A percentile compares a stretch with the other conserved stretches of the same genome.
Conservation (phyloP, 2,797 vertebrate genomes). For the Psittacula echo region DNA sequence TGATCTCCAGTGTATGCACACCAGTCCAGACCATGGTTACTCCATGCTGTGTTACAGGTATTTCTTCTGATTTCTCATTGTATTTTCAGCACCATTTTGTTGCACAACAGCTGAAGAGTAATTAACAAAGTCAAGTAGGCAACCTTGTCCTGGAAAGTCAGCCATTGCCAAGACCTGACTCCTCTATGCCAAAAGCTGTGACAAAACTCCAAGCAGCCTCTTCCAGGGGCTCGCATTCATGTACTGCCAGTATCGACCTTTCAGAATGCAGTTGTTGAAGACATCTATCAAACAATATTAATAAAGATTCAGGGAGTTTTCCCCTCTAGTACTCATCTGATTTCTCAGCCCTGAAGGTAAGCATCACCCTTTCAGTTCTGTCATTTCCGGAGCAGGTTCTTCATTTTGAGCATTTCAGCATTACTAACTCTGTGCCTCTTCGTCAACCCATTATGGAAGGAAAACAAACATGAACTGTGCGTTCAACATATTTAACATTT, state of each 20-base stretch:
- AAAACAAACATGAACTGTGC: not conserved
- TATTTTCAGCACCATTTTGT: not conserved
- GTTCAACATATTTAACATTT: not conserved
- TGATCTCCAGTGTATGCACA: rapidly evolving
- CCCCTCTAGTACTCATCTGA: not conserved
- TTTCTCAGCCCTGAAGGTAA: not conserved
- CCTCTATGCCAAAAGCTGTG: not conserved
- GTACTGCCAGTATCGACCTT: not conserved
- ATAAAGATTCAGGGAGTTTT: not conserved
- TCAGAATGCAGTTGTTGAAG: not conserved
- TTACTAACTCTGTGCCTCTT: not conserved
- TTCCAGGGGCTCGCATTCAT: not conserved
- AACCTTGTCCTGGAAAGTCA: not conserved
- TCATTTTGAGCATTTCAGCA: not conserved
- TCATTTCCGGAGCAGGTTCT: not conserved
- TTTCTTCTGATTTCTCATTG: not conserved
- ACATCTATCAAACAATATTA: not conserved
- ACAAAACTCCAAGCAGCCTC: not conserved
- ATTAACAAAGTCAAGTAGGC: not conserved
- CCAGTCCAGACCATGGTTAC: not conserved
- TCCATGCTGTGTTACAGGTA: not conserved
- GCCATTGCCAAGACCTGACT: not conserved
- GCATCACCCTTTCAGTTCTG: not conserved
- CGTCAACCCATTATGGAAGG: not conserved
- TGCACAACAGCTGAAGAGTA: not conserved